phyloP scores from a whole-genome alignment of 2,888 invertebrate genomes.

The Tetheella fluctuosa region DNA sequence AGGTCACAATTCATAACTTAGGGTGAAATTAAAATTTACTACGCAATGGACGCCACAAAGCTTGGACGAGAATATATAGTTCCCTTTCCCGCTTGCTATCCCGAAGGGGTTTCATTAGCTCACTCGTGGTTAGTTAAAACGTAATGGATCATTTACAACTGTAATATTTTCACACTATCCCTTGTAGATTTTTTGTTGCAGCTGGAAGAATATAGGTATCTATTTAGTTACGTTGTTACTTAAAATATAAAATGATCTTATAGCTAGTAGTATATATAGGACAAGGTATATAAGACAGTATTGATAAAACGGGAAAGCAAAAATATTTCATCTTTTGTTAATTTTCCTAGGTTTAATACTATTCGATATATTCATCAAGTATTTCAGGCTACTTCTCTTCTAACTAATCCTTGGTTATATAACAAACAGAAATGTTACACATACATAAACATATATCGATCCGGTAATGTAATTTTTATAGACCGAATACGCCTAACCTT shows the following conservation, averaged over 20 bases:
- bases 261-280: too few relatives aligned
- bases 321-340: too few relatives aligned
- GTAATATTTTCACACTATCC: not conserved
- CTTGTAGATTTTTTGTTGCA: not conserved
- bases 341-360: too few relatives aligned
- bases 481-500: not conserved
- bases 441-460: not conserved
- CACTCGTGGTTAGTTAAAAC: not conserved
- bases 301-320: too few relatives aligned
- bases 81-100: not conserved
- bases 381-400: not conserved
- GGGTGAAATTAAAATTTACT: not conserved
- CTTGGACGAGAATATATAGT: not conserved
- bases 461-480: not conserved
- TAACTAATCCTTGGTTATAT: not conserved
- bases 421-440: not conserved
- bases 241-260: too few relatives aligned
- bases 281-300: too few relatives aligned
- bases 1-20: slow-evolving; percentile 1
- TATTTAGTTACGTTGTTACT: too few relatives aligned
- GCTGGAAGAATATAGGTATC: too few relatives aligned
- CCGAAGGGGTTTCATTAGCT: not conserved
- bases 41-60: not conserved
- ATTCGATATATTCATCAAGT: too few relatives aligned
- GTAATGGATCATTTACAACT: not conserved